Percentiles rank a stretch among this genome's conserved stretches.
These are phyloP conservation scores for Phylloscopus whistleri DNA, from an alignment of 2,113 vertebrate species.

Conservation along the genomic window DNA sequence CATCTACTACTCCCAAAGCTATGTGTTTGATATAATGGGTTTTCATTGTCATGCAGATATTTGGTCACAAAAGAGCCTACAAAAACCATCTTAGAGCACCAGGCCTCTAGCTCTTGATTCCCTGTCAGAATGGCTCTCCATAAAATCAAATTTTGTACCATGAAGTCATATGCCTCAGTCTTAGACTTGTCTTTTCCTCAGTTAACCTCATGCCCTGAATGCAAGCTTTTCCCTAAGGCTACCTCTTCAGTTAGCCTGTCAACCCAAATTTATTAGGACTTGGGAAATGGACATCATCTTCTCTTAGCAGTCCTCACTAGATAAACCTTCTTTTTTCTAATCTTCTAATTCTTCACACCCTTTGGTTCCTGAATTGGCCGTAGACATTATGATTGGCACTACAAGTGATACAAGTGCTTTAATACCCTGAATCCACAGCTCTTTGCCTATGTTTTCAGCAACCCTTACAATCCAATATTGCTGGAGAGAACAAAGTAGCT, in stretches of 20 bases:
- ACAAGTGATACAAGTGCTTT: neutral
- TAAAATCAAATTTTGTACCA: conserved; percentile 28
- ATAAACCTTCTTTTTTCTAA: neutral
- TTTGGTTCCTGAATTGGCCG: neutral
- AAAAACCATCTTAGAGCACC: conserved; percentile 11
- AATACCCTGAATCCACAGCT: neutral
- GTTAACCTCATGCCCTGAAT: conserved; percentile 56
- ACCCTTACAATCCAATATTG: neutral
- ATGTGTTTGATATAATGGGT: neutral
- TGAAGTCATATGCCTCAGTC: conserved; percentile 51
- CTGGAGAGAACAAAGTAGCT: neutral
- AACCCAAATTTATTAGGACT: conserved; percentile 35
- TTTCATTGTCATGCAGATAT: neutral
- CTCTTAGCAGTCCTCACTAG: neutral
- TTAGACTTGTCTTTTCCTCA: conserved; percentile 52
- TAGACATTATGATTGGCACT: neutral
- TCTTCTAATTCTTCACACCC: neutral
- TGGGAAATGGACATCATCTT: conserved; percentile 42
- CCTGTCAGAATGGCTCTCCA: neutral
- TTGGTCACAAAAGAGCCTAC: neutral
- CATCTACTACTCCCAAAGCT: neutral
- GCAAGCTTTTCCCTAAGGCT: conserved; percentile 1
- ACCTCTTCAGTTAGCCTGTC: conserved; percentile 44
- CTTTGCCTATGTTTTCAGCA: neutral
- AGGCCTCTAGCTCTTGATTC: neutral